Evolutionary conservation across 2,888 invertebrate species (phyloP).

Genomic region (Watsonalla cultraria): DNA sequence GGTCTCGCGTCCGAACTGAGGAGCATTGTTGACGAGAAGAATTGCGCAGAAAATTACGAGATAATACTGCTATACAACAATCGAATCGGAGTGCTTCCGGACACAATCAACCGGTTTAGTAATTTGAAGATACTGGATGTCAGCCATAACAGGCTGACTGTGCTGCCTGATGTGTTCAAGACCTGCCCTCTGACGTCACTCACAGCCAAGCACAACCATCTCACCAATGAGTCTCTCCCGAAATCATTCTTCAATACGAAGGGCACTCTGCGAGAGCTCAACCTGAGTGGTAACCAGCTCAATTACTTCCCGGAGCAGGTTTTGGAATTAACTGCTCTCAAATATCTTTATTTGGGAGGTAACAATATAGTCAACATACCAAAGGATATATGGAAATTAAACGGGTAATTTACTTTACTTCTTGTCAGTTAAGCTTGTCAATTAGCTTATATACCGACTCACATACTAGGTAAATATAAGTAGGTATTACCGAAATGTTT

Average conservation of each 20-base stretch:
- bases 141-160: constrained; percentile 89
- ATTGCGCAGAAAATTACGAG: constrained; percentile 80
- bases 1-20: constrained; percentile 79
- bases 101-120: constrained; percentile 80
- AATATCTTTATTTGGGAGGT: constrained; percentile 93
- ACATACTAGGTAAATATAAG: not conserved
- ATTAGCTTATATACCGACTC: not conserved
- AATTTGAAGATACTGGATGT: constrained; percentile 91
- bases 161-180: constrained; percentile 87
- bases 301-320: constrained; percentile 92
- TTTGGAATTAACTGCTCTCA: constrained; percentile 85
- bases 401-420: constrained; percentile 41
- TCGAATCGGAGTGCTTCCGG: constrained; percentile 83
- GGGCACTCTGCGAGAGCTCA: constrained; percentile 87
- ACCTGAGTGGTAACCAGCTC: constrained; percentile 94
- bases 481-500: too few relatives aligned
- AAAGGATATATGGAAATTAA: constrained; percentile 83
- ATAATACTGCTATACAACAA: constrained; percentile 93
- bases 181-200: constrained; percentile 87
- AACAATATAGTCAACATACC: constrained; percentile 90
- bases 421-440: not conserved
- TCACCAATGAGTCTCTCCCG: constrained; percentile 91
- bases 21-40: constrained; percentile 80
- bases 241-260: constrained; percentile 86
- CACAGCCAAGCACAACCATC: constrained; percentile 92